These are phyloP conservation scores for Lasioglossum lativentre DNA, from an alignment of 2,888 invertebrate species.

Conservation along the genomic window DNA sequence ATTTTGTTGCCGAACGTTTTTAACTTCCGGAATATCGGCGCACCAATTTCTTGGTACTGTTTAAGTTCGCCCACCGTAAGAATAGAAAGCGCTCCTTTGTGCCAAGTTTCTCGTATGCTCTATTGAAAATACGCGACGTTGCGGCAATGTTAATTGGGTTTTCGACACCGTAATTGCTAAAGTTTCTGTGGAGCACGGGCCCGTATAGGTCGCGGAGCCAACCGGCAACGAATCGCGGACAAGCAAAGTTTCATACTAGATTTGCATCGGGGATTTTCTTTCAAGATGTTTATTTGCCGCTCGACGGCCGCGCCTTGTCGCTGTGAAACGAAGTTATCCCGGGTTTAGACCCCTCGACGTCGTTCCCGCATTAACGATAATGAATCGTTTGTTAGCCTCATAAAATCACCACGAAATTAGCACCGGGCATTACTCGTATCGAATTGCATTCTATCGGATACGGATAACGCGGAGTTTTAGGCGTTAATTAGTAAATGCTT, in stretches of 20 bases:
- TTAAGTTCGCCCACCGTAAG: constrained; percentile 5
- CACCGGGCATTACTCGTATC: not conserved
- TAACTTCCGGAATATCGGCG: not conserved
- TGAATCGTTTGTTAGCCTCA: constrained; percentile 54
- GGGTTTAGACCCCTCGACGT: not conserved
- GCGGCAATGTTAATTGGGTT: constrained; percentile 48
- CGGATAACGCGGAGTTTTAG: not conserved
- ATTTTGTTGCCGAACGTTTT: not conserved
- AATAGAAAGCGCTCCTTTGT: constrained; percentile 3
- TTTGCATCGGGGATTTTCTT: constrained; percentile 30
- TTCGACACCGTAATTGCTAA: constrained; percentile 56
- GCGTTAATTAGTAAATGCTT: constrained; percentile 7
- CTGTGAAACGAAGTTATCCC: not conserved
- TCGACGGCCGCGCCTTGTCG: not conserved
- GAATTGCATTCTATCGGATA: not conserved
- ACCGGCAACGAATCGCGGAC: constrained; percentile 55
- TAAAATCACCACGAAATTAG: constrained; percentile 29
- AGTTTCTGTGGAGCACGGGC: constrained; percentile 47
- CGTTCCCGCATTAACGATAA: not conserved
- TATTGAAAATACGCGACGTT: constrained; percentile 35
- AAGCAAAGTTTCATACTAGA: constrained; percentile 60
- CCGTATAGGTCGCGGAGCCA: constrained; percentile 35
- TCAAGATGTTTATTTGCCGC: not conserved
- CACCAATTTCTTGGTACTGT: not conserved
- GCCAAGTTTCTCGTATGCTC: constrained; percentile 17